These are phyloP conservation scores for Cyphomyrus discorhynchus DNA, from an alignment of 2,113 vertebrate genomes.

Conservation along the genomic window DNA sequence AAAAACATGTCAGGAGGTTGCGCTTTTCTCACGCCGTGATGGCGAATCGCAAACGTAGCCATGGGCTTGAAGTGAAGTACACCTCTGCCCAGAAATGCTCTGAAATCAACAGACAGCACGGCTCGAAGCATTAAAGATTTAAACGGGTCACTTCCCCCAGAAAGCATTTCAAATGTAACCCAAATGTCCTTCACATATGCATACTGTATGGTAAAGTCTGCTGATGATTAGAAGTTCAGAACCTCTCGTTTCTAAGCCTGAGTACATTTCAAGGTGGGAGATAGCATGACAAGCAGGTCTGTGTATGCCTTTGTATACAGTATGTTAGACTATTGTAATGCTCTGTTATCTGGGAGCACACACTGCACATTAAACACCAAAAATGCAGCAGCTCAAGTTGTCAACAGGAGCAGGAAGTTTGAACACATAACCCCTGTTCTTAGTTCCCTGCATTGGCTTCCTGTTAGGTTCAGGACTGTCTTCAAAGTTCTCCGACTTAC, in stretches of 20 bases:
- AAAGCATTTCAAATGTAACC: not conserved
- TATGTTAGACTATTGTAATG: not conserved
- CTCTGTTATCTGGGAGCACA: not conserved
- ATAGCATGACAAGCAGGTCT: not conserved
- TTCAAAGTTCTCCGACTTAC: not conserved
- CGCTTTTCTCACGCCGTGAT: not conserved
- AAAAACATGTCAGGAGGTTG: not conserved
- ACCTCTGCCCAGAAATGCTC: not conserved
- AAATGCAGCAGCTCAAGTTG: not conserved
- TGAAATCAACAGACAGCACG: not conserved
- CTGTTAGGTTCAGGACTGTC: not conserved
- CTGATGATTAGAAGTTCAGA: not conserved
- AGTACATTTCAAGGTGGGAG: not conserved
- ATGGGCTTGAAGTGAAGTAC: not conserved
- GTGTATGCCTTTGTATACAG: not conserved
- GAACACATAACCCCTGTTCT: not conserved
- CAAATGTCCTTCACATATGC: not conserved
- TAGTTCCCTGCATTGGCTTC: not conserved
- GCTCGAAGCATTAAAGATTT: not conserved
- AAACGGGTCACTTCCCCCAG: not conserved
- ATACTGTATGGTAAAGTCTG: not conserved
- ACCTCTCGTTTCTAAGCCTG: not conserved
- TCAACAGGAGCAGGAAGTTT: not conserved
- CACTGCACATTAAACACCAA: not conserved
- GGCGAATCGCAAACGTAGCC: not conserved